A percentile compares a stretch with the other conserved stretches of the same genome.
Evolutionary conservation across 2,888 invertebrate species (phyloP).

Genomic region (Rhagophthalmus giganteus): DNA sequence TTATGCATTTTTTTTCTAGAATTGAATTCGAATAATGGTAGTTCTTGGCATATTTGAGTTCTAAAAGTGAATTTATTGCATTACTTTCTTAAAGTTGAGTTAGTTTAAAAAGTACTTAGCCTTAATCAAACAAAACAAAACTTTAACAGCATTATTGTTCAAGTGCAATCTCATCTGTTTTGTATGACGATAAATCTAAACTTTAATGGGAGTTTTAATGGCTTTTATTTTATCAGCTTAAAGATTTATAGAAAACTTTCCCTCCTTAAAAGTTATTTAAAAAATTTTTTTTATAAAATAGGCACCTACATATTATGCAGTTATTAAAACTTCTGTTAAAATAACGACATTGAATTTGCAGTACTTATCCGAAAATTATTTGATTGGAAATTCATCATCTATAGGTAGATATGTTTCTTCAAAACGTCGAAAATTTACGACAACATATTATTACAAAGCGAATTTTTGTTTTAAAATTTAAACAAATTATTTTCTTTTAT

Average conservation of each 20-base stretch:
- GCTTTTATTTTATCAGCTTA: slow-evolving; percentile 30
- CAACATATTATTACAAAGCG: too few species aligned
- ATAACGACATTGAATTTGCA: too few species aligned
- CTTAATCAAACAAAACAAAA: slow-evolving; percentile 30
- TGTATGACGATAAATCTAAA: slow-evolving; percentile 31
- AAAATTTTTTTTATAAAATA: too few species aligned
- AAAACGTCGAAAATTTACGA: too few species aligned
- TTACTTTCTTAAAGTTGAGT: slow-evolving; percentile 19
- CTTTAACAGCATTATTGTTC: slow-evolving; percentile 28
- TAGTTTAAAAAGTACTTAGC: slow-evolving; percentile 29
- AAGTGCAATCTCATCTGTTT: slow-evolving; percentile 29
- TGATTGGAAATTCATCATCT: too few species aligned
- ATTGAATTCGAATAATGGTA: slow-evolving; percentile 14
- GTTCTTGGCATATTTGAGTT: slow-evolving; percentile 27
- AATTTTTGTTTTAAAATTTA: too few species aligned
- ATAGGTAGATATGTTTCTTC: too few species aligned
- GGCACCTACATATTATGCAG: too few species aligned
- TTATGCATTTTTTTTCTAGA: slow-evolving; percentile 6
- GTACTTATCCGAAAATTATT: too few species aligned
- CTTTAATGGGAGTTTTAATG: slow-evolving; percentile 31
- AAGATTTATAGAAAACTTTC: slow-evolving; percentile 26
- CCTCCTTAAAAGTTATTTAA: slow-evolving; percentile 13
- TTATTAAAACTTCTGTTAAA: too few species aligned
- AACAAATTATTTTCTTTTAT: too few species aligned
- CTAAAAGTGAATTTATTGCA: slow-evolving; percentile 23